Base-by-base conservation (phyloP, 2,113 vertebrate genomes). In the Grammomys dolichurus region DNA sequence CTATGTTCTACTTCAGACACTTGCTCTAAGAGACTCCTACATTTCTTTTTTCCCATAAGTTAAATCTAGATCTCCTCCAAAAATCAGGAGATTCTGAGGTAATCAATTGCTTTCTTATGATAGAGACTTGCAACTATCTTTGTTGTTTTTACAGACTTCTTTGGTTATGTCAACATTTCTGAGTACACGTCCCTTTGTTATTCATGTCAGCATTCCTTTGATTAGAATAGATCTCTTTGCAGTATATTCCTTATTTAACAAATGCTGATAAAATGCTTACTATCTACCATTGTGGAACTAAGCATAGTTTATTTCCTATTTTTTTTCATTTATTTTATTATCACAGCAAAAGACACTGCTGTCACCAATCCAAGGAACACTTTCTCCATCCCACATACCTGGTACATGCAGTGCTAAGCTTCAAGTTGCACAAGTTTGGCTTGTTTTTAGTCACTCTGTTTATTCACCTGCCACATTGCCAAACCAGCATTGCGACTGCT, bases 31-130 rank as follows among this genome's bases (percentile, higher is more conserved):
- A 70, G 13, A 1, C 1, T 80, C 33, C 76, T 17, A 73, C 0
- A 19, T 76, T 91, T n/a, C 67, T 6, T 20, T 75, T 89, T 88
- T 73, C 33, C 40, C 70, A 95, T 73, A 78, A 95, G 86, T 93
- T 48, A 81, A 84, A 85, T 4, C 40, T 60, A 87, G 6, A 87
- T 65, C 36, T 89, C 4, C 24, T 87, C 56, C 16, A 81, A 95
- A 81, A 40, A 22, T 63, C 26, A 75, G 13, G 1, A 14, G 46
- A 51, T 31, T 51, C 48, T 63, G 36, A 65, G 24, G 20, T n/a
- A 60, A 77, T 11, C 36, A 85, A 70, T 85, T 89, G 2, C 67
- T 54, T 93, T 67, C 40, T 88, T 93, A 82, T 63, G 46, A 31
- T n/a, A 88, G 4, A 9, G 7, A 58, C 48, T 92, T 86, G 92